These are phyloP conservation scores for Poecile montanus DNA, from an alignment of 2,797 vertebrate genomes.

Conservation along the genomic window DNA sequence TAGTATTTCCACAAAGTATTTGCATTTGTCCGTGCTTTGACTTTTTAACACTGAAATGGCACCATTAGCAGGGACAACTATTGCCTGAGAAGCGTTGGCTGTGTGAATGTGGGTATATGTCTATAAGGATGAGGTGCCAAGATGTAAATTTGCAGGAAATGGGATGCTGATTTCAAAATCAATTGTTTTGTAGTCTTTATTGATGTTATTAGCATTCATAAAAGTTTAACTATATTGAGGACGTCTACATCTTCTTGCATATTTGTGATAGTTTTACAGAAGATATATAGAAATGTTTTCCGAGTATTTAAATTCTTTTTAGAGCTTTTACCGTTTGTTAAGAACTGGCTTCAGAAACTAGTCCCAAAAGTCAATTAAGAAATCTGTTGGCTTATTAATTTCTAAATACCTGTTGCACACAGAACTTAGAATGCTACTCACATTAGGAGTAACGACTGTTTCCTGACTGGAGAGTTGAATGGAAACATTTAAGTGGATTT, in stretches of 20 bases:
- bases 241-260: background rate
- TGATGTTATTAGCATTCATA: background rate
- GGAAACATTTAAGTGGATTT: background rate
- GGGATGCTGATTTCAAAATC: background rate
- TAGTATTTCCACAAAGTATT: background rate
- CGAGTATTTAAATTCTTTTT: background rate
- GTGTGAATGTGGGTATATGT: background rate
- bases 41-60: background rate
- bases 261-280: background rate
- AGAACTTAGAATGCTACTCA: background rate
- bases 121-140: background rate
- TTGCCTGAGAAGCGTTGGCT: background rate
- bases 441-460: background rate
- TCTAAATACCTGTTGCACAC: background rate
- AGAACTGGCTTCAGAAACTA: background rate
- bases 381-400: background rate
- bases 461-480: background rate
- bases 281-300: background rate
- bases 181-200: background rate
- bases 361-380: background rate
- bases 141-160: background rate
- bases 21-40: background rate
- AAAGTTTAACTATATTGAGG: background rate
- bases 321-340: background rate
- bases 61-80: background rate